Percentiles rank a stretch among this genome's conserved stretches.
phyloP scores from a whole-genome alignment of 2,888 invertebrate genomes.

The Tolmerus cingulatus region DNA sequence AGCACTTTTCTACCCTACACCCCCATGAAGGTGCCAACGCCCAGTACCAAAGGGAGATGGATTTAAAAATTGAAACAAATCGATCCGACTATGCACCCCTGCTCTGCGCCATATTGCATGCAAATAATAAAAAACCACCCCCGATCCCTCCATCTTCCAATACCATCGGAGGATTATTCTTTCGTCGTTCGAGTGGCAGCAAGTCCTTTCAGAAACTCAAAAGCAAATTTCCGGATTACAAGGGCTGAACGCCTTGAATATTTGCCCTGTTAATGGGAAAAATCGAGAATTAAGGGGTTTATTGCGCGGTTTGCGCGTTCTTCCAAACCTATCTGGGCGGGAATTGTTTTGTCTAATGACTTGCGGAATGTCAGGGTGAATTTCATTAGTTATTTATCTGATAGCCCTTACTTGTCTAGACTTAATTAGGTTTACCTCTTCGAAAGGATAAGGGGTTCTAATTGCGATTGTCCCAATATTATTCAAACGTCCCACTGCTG shows the following conservation, averaged over 20 bases:
- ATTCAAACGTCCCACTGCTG: background rate
- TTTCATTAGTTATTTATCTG: background rate
- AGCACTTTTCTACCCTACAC: background rate
- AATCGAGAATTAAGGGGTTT: background rate
- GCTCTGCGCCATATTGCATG: background rate
- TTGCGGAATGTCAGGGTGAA: background rate
- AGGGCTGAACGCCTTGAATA: background rate
- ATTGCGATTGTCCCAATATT: background rate
- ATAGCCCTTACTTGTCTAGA: background rate
- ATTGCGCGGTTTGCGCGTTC: background rate
- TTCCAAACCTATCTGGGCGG: background rate
- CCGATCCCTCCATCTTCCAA: background rate
- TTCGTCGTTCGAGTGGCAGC: background rate
- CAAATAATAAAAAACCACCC: background rate
- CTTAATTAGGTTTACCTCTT: background rate
- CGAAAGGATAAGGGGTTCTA: background rate
- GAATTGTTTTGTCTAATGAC: background rate
- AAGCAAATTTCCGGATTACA: background rate
- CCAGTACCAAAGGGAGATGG: background rate
- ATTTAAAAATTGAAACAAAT: background rate
- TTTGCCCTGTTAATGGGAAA: background rate
- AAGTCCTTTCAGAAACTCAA: background rate
- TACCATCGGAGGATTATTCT: background rate
- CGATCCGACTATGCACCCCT: background rate
- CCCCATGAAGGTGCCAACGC: background rate